Percentiles rank a stretch among this genome's conserved stretches.
These are phyloP conservation scores for Tromatobia lineatoria DNA, from an alignment of 2,888 invertebrate species.

Conservation along the genomic window DNA sequence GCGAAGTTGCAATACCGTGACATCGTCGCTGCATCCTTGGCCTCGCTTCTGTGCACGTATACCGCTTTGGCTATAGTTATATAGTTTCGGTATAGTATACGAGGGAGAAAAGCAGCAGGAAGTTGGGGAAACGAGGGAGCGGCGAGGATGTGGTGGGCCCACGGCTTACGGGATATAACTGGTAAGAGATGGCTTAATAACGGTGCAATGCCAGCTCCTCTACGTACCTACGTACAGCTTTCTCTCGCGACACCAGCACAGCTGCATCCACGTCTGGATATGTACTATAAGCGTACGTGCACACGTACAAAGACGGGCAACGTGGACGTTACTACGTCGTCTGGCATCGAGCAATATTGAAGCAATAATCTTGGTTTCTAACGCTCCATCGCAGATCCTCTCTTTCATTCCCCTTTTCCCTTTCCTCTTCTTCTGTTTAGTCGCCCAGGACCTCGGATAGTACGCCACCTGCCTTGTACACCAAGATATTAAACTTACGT, in stretches of 20 bases:
- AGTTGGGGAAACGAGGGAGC: constrained; percentile 57
- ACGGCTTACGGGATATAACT: constrained; percentile 78
- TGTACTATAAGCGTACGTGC: constrained; percentile 51
- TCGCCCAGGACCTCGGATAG: background rate
- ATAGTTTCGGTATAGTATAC: constrained; percentile 26
- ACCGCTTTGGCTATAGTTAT: constrained; percentile 26
- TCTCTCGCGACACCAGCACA: constrained; percentile 51
- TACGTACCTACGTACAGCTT: constrained; percentile 51
- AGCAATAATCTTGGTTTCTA: constrained; percentile 82
- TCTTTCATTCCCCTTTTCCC: constrained; percentile 53
- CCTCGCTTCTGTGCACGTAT: constrained; percentile 24
- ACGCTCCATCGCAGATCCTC: constrained; percentile 59
- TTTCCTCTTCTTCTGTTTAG: constrained; percentile 63
- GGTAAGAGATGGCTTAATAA: constrained; percentile 84
- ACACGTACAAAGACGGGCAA: constrained; percentile 69
- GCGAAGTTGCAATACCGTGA: constrained; percentile 40
- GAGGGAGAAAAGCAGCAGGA: constrained; percentile 40
- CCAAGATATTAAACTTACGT: constrained; percentile 78
- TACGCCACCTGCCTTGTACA: constrained; percentile 66
- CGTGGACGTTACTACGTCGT: constrained; percentile 78
- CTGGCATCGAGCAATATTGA: constrained; percentile 83
- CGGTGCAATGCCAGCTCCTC: constrained; percentile 76
- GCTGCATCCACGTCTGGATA: constrained; percentile 59
- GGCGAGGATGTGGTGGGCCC: constrained; percentile 62
- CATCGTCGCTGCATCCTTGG: constrained; percentile 17